Evolutionary conservation across 2,113 vertebrate species (phyloP).

Genomic region (Cebus imitator): DNA sequence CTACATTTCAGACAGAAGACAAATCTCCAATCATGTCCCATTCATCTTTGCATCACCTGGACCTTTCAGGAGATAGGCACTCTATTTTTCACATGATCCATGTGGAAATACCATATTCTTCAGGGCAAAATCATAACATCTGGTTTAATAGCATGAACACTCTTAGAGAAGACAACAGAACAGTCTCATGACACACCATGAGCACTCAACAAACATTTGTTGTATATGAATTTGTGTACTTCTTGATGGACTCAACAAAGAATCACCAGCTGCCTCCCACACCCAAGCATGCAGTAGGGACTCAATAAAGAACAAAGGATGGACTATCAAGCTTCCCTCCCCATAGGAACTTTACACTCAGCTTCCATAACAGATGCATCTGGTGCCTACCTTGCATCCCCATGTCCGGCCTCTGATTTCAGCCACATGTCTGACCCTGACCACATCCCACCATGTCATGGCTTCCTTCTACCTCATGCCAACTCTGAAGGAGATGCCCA

Average conservation of each 20-base stretch:
- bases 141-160: neutral
- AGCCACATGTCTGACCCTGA: neutral
- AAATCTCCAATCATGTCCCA: neutral
- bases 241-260: neutral
- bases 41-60: neutral
- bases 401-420: neutral
- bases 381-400: neutral
- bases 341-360: neutral
- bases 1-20: neutral
- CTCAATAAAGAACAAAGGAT: neutral
- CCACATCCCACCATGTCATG: neutral
- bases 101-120: neutral
- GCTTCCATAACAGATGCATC: neutral
- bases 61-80: neutral
- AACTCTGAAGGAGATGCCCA: neutral
- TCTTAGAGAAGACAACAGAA: neutral
- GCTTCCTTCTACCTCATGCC: neutral
- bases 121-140: neutral
- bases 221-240: neutral
- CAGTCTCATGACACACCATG: neutral
- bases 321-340: neutral
- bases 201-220: neutral
- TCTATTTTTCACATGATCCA: neutral
- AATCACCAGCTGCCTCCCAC: neutral
- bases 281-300: neutral